Base-by-base conservation (phyloP, 2,888 invertebrate genomes). In the Deilephila elpenor region DNA sequence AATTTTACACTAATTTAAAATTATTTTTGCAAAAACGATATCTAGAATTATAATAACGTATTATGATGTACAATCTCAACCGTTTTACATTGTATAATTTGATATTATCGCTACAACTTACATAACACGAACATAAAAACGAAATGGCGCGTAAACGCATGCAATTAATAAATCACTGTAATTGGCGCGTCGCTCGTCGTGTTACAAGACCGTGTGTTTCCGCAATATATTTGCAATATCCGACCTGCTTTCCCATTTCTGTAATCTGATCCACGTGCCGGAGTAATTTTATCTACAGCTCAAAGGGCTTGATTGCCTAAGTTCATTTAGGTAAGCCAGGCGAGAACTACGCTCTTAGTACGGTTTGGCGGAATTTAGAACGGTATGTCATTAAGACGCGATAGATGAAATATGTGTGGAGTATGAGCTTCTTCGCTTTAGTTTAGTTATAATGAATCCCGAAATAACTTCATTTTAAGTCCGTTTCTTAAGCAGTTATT, bases 191-290 rank as follows among this genome's bases (percentile, higher is more conserved):
- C 56, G 6, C 20, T 6, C 71, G 73, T 53, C 53, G n/a, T 53
- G 34, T n/a, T 59, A 34, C 56, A 25, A n/a, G 56, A 64, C 71
- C 79, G 76, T 79, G 71, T 80, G 74, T 81, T 79, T 79, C 53
- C 77, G 76, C 34, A 72, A 56, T 62, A 72, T 62, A 72, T 72
- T 61, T 72, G 72, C 62, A 72, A 72, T 72, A 83, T 80, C 79
- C 80, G 78, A 82, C 79, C 80, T 78, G 79, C 80, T 83, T 82
- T 83, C 75, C 80, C 78, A 78, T 81, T 80, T 80, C 75, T 75
- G 82, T 81, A 81, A 84, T 82, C 81, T 80, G 80, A 83, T 84
- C 80, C 79, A 81, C 77, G 74, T 79, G 76, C 72, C 74, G 62
- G 72, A 72, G 74, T 76, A 76, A 79, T 78, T 72, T 72, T 62